Percentiles rank a stretch among this genome's conserved stretches.
Conservation (phyloP, 1,140 invertebrate genomes). For the Agraylea sexmaculata region DNA sequence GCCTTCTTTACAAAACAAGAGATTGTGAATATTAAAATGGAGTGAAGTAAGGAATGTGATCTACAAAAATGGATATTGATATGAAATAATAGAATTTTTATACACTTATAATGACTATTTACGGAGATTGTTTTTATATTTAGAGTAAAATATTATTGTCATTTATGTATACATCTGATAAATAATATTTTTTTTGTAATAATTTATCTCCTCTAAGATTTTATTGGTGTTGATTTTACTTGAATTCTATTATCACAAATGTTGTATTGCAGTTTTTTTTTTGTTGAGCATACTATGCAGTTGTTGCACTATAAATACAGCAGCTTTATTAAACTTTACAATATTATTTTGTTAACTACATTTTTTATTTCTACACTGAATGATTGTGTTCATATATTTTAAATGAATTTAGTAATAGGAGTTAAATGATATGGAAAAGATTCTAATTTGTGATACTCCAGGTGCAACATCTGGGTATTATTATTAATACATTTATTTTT, state of each 20-base stretch:
- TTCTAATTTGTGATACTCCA: slow-evolving; percentile 19
- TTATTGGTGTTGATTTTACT: slow-evolving; percentile 46
- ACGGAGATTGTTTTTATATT: slow-evolving; percentile 46
- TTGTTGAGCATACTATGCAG: too few species aligned
- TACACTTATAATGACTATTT: slow-evolving; percentile 46
- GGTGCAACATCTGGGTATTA: slow-evolving; percentile 7
- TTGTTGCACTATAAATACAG: slow-evolving; percentile 18
- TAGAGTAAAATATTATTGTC: slow-evolving; percentile 44
- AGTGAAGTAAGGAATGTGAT: slow-evolving; percentile 40
- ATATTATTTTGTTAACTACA: too few species aligned
- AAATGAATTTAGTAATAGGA: neutral
- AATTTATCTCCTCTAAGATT: slow-evolving; percentile 40
- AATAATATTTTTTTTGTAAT: slow-evolving; percentile 39
- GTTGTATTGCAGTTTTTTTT: slow-evolving; percentile 21
- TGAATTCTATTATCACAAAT: slow-evolving; percentile 37
- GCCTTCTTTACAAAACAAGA: slow-evolving; percentile 39
- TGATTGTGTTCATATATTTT: slow-evolving; percentile 20
- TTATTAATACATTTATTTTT: too few species aligned
- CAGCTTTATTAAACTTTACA: slow-evolving; percentile 20
- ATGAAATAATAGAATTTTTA: slow-evolving; percentile 44
- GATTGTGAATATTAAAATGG: too few species aligned
- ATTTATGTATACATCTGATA: too few species aligned
- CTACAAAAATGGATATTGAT: slow-evolving; percentile 43
- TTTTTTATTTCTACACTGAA: too few species aligned
- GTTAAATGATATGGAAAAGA: too few species aligned